Evolutionary conservation across 2,113 vertebrate genomes (phyloP), one percentile per base, ranked within the genome.

Genomic region (Microtus richardsoni): DNA sequence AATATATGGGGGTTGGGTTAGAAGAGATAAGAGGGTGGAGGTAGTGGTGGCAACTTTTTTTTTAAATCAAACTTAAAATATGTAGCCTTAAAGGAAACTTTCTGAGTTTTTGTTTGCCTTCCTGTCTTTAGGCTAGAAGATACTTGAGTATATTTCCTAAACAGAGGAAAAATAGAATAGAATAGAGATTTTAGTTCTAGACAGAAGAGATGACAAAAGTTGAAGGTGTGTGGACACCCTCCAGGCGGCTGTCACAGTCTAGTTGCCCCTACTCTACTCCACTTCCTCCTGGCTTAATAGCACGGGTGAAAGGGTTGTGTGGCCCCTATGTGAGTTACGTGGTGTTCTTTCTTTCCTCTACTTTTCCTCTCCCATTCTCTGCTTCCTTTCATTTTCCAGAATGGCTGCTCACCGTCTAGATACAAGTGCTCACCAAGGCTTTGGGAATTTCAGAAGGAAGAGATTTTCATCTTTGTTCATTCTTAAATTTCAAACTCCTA

Each of bases 401-500:
- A 44, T 41, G 64, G 33, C 26, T 21, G 44, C 26, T 75, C 91
- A 68, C 24, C 5, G 5, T 75, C 87, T 88, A 92, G 62, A 71
- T 66, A 0, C 6, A 39, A 66, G 8, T 79, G 26, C 77, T 60
- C 3, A 52, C 26, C 30, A 19, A 36, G 49, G 14, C 26, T 84
- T 82, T 87, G 26, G 54, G 60, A 91, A 77, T 21, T 92, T 52
- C 64, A 84, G 10, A 83, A 60, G n/a, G 47, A 44, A 91, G 19
- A 90, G 22, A 39, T 74, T 36, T 33, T 89, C 77, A 70, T 83
- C 22, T 89, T 93, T 68, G 5, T 39, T 91, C 21, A 73, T 85
- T 96, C 39, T 73, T 30, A 41, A 82, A n/a, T 88, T 86, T 86
- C 21, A 86, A 83, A 44, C 47, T 62, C 26, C 26, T 87, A 70